These are phyloP conservation scores for Xanthia icteritia DNA, from an alignment of 2,888 invertebrate species.

Conservation along the genomic window DNA sequence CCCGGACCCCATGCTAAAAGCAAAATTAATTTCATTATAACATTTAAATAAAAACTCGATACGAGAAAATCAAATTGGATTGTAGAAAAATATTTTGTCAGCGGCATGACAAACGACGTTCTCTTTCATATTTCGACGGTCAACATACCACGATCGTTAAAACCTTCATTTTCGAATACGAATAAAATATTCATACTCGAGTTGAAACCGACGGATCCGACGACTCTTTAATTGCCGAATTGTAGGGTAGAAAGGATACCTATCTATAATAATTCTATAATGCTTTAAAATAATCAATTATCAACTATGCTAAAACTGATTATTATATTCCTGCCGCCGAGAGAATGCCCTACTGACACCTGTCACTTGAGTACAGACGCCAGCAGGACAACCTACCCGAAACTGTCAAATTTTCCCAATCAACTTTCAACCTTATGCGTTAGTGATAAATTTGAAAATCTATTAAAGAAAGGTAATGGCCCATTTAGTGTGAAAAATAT, in stretches of 20 bases:
- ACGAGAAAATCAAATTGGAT: conserved; percentile 36
- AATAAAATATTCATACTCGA: conserved; percentile 51
- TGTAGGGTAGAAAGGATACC: neutral
- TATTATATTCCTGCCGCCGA: no score
- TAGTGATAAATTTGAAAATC: no score
- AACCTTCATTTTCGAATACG: conserved; percentile 23
- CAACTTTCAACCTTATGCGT: no score
- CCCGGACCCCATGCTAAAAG: conserved; percentile 2
- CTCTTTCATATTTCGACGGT: conserved; percentile 34
- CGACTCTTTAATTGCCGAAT: neutral
- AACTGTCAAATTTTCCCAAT: no score
- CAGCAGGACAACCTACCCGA: no score
- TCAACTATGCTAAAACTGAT: neutral
- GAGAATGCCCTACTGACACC: no score
- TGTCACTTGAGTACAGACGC: no score
- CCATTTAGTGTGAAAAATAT: no score
- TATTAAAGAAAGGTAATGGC: no score
- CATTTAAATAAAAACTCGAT: conserved; percentile 29
- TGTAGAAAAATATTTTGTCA: conserved; percentile 40
- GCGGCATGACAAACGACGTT: conserved; percentile 35
- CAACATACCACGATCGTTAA: conserved; percentile 35
- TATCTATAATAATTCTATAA: neutral
- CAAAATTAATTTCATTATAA: conserved; percentile 19
- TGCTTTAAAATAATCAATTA: neutral
- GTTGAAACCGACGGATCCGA: neutral